Percentiles rank a stretch among this genome's conserved stretches.
Conservation (phyloP, 2,797 vertebrate genomes). For the Psittacula derbiana region DNA sequence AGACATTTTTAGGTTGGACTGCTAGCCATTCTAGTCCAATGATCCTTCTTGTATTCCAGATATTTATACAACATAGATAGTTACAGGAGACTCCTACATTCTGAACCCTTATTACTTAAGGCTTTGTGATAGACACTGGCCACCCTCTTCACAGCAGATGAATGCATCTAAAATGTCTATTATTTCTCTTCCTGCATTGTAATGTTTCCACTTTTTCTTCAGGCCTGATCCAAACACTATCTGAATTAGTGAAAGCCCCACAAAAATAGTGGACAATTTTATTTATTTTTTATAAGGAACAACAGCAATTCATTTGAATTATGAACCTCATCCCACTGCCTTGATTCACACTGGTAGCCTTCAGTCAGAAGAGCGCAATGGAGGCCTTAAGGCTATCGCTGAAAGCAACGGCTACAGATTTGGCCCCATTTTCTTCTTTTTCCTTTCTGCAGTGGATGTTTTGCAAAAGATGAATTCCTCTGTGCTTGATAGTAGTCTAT, state of each 20-base stretch:
- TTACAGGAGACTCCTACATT: background rate
- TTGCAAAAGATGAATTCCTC: conserved; percentile 24
- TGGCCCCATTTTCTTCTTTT: background rate
- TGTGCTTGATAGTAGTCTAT: conserved; percentile 46
- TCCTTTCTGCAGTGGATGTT: background rate
- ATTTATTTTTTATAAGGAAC: background rate
- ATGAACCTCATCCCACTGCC: background rate
- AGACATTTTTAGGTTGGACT: background rate
- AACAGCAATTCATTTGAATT: background rate
- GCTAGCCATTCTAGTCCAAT: background rate
- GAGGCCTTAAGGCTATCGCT: background rate
- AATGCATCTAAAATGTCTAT: background rate
- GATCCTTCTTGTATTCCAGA: background rate
- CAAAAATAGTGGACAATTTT: background rate
- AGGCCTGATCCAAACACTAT: background rate
- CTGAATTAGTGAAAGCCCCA: background rate
- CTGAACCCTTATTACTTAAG: background rate
- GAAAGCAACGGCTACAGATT: background rate
- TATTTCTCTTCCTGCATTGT: background rate
- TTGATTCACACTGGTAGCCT: background rate
- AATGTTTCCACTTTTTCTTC: background rate
- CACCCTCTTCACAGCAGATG: background rate
- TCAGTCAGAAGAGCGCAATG: background rate
- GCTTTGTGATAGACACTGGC: background rate
- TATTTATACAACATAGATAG: background rate